Base-by-base conservation (phyloP, 2,888 invertebrate species). In the Philereme vetulata region DNA sequence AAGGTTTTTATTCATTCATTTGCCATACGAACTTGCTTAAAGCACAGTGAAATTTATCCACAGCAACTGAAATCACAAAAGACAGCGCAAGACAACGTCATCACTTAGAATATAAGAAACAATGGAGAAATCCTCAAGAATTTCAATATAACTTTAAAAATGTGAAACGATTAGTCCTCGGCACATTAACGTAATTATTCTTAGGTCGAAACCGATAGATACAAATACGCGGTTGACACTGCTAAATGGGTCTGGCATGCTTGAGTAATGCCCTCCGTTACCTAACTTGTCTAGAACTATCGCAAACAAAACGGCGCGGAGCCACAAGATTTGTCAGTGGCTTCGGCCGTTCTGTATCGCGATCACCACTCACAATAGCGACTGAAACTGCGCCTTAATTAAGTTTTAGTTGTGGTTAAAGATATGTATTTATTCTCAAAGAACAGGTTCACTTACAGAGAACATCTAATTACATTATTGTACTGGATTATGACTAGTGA, bases 151-250 rank as follows among this genome's bases (percentile, higher is more conserved):
- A 56, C 36, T 57, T 51, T 49, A 45, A 55, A 46, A 64, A 65
- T 64, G 36, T 7, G 38, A 48, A 54, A 46, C 53, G 60, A 64
- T 65, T 60, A 60, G 55, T 63, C 56, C 54, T 21, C 51, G 49
- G 43, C 50, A 38, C 56, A 55, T 56, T 52, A 43, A 64, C 62
- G 59, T 65, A 66, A 75, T 75, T 72, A 76, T 76, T 76, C 68
- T 62, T 70, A 72, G 73, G 71, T 75, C 74, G 67, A 67, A 66
- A 70, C 75, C 77, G 78, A 82, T 85, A 82, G 77, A 71, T 81
- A 83, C 87, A 90, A 90, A 91, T 91, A 86, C 78, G 90, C 88
- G 90, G 90, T 85, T 81, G 90, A 86, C 90, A 83, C 81, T 89
- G 89, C 73, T 90, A 91, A 90, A 91, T 91, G 86, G 78, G 75